Percentiles rank a stretch among this genome's conserved stretches.
Conservation (phyloP, 2,888 invertebrate species). For the Lycocerus yunnanus region DNA sequence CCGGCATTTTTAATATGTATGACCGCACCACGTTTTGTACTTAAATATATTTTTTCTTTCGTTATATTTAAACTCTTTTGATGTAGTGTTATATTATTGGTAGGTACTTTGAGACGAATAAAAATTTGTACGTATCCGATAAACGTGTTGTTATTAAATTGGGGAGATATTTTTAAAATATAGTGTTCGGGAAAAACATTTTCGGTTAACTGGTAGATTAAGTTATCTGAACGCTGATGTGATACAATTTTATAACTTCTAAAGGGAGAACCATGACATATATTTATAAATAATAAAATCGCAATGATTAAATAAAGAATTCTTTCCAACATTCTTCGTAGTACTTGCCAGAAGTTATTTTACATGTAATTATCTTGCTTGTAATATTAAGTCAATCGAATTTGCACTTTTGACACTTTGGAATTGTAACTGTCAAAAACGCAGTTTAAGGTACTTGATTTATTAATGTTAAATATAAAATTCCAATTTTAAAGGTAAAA, state of each 20-base stretch:
- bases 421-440: neutral
- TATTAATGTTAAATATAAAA: too few species aligned
- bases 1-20: neutral
- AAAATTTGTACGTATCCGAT: neutral
- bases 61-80: neutral
- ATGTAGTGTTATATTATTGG: neutral
- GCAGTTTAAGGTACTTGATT: neutral
- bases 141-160: neutral
- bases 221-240: neutral
- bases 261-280: neutral
- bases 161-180: neutral
- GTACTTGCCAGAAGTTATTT: too few species aligned
- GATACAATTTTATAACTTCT: neutral
- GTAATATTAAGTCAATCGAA: neutral
- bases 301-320: too few species aligned
- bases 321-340: too few species aligned
- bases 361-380: too few species aligned
- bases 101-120: neutral
- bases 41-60: neutral
- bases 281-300: too few species aligned
- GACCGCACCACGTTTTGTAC: neutral
- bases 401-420: neutral
- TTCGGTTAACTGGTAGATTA: neutral
- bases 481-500: too few species aligned
- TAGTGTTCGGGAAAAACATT: neutral